A percentile compares a stretch with the other conserved stretches of the same genome.
phyloP scores from a whole-genome alignment of 2,797 vertebrate genomes.

The Rallus crepitans region DNA sequence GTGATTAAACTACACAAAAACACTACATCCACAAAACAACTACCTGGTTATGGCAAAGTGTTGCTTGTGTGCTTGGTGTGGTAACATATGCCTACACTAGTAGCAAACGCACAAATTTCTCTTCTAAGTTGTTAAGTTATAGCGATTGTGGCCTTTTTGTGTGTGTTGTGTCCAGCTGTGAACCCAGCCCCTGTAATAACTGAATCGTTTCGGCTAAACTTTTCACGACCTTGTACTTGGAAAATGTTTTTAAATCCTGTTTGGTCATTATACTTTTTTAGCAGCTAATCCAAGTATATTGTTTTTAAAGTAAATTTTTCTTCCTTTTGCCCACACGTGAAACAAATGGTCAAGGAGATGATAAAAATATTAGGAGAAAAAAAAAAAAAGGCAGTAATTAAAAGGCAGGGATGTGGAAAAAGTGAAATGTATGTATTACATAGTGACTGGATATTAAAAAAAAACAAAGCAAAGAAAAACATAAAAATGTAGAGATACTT shows the following conservation, averaged over 20 bases:
- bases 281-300: conserved; percentile 9
- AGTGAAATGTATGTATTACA: neutral
- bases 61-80: neutral
- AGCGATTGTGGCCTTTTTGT: neutral
- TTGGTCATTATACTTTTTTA: conserved; percentile 11
- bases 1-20: neutral
- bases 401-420: neutral
- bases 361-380: conserved; percentile 22
- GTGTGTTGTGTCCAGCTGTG: neutral
- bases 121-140: neutral
- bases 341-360: neutral
- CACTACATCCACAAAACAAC: neutral
- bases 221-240: conserved; percentile 32
- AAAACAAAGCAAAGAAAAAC: neutral
- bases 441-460: neutral
- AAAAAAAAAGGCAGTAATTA: neutral
- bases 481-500: neutral
- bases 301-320: neutral
- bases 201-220: conserved; percentile 14
- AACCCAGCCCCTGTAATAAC: neutral
- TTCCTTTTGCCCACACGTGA: neutral
- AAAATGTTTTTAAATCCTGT: conserved; percentile 34
- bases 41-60: neutral
- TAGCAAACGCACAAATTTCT: neutral
- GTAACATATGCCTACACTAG: neutral